Conservation (phyloP, 2,888 invertebrate genomes). For the Vannuccia rotundouncinata region DNA sequence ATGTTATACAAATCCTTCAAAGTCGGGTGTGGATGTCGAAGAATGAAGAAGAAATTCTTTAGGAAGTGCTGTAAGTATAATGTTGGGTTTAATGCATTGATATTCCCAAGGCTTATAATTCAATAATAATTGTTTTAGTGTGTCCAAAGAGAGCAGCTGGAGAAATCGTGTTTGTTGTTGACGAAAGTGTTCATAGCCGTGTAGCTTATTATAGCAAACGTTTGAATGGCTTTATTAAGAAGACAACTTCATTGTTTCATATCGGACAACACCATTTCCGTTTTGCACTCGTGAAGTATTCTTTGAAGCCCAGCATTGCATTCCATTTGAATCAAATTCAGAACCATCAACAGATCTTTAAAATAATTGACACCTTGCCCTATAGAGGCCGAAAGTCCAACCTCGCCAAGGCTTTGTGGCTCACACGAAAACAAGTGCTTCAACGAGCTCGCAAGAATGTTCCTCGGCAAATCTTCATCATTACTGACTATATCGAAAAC, state of each 20-base stretch:
- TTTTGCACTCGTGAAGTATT: constrained; percentile 33
- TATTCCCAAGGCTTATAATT: not conserved
- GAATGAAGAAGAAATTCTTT: not conserved
- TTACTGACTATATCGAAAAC: constrained; percentile 27
- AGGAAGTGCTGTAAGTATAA: constrained; percentile 32
- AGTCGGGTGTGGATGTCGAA: constrained; percentile 28
- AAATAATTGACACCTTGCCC: not conserved
- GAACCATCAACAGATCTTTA: not conserved
- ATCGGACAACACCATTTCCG: constrained; percentile 7
- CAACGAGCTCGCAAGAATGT: not conserved
- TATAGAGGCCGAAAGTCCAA: constrained; percentile 11
- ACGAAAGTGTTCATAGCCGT: constrained; percentile 18
- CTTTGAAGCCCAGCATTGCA: constrained; percentile 22
- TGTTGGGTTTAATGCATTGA: not conserved
- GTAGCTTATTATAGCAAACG: not conserved
- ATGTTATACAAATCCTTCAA: not conserved
- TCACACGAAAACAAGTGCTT: constrained; percentile 7
- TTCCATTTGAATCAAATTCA: constrained; percentile 17
- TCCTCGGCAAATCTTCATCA: constrained; percentile 7
- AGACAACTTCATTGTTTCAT: constrained; percentile 12
- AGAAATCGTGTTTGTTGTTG: constrained; percentile 32
- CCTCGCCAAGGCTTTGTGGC: constrained; percentile 22
- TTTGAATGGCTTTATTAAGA: constrained; percentile 9
- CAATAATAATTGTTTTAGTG: constrained; percentile 6
- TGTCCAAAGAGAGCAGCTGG: constrained; percentile 30